These are phyloP conservation scores for Rhingia rostrata DNA, from an alignment of 2,888 invertebrate species.

Conservation along the genomic window DNA sequence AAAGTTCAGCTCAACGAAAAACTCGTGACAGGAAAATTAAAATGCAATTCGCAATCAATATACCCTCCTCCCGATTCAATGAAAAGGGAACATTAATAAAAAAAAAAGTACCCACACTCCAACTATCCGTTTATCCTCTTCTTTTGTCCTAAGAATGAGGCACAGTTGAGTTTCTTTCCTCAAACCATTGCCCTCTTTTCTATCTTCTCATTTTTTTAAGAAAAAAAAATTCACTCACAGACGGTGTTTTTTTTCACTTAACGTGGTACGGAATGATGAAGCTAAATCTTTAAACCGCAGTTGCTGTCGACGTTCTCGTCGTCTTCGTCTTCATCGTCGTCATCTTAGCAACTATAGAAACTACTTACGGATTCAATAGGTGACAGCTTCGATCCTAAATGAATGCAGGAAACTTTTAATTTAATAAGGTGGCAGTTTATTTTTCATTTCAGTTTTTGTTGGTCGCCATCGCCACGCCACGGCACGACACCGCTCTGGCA, in stretches of 20 bases:
- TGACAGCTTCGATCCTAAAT: conserved; percentile 65
- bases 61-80: conserved; percentile 13
- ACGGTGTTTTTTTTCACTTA: conserved; percentile 12
- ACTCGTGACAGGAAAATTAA: conserved; percentile 41
- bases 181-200: neutral
- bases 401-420: conserved; percentile 69
- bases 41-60: conserved; percentile 38
- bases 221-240: conserved; percentile 35
- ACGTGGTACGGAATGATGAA: conserved; percentile 9
- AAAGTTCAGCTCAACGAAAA: neutral
- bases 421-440: conserved; percentile 67
- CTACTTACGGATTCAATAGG: conserved; percentile 64
- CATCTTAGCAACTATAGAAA: conserved; percentile 28
- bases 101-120: neutral
- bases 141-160: conserved; percentile 32
- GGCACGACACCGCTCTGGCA: conserved; percentile 15
- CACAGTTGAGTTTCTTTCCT: conserved; percentile 9
- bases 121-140: conserved; percentile 31
- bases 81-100: conserved; percentile 20
- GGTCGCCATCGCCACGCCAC: conserved; percentile 3
- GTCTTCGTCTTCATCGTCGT: neutral
- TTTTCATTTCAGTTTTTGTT: conserved; percentile 52
- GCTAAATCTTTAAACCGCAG: conserved; percentile 45
- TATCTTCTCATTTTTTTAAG: conserved; percentile 14
- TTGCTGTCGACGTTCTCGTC: conserved; percentile 22